A percentile compares a stretch with the other conserved stretches of the same genome.
These are phyloP conservation scores for Sanderia malayensis DNA, from an alignment of 30 jellyfish, hydroid and myxozoan genomes.

Conservation along the genomic window DNA sequence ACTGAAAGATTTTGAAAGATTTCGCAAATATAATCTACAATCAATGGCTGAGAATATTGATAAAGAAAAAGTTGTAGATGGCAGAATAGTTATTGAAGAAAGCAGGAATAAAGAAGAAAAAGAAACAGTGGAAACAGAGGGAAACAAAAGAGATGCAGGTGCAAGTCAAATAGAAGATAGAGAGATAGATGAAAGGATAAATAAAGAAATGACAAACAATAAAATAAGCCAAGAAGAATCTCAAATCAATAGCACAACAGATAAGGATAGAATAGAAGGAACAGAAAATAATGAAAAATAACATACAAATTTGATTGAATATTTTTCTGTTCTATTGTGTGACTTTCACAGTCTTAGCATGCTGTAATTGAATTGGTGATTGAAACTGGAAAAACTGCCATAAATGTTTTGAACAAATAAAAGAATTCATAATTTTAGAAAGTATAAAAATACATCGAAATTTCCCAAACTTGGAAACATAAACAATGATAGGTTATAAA, in stretches of 20 bases:
- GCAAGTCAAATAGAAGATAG: background rate
- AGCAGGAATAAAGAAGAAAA: conserved; percentile 7
- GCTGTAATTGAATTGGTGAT: too few relatives aligned
- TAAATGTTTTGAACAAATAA: background rate
- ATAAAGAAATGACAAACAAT: background rate
- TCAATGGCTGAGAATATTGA: conserved; percentile 4
- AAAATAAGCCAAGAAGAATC: background rate
- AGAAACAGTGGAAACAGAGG: background rate
- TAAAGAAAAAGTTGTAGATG: background rate
- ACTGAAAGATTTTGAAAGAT: conserved; percentile 44
- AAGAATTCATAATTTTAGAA: background rate
- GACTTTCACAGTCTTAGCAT: too few relatives aligned
- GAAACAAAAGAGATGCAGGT: background rate
- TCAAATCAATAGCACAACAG: background rate
- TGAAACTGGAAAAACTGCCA: background rate
- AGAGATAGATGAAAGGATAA: background rate
- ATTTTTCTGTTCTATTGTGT: too few relatives aligned
- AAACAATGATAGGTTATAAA: too few relatives aligned
- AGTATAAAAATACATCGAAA: background rate
- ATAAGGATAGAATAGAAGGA: background rate
- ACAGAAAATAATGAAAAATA: background rate
- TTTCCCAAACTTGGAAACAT: too few relatives aligned
- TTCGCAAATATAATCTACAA: conserved; percentile 63
- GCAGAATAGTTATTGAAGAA: background rate
- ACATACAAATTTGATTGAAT: too few relatives aligned